Conservation (phyloP, 2,113 vertebrate genomes). For the Oncorhynchus nerka region DNA sequence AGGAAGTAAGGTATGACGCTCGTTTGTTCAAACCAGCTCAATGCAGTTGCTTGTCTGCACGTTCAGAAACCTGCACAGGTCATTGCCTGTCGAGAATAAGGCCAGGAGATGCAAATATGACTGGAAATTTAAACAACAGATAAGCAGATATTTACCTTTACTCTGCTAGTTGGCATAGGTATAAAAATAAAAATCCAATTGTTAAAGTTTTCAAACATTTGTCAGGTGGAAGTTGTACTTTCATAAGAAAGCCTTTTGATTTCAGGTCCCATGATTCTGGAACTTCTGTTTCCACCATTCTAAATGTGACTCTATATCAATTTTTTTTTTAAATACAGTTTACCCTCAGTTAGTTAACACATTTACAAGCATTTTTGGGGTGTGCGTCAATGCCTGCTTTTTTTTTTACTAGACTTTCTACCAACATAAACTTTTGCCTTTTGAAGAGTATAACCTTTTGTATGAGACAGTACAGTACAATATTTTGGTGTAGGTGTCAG, state of each 20-base stretch:
- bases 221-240: neutral
- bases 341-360: too few species aligned
- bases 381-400: neutral
- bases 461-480: neutral
- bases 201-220: neutral
- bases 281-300: too few species aligned
- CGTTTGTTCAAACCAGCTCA: conserved; percentile 6
- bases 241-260: neutral
- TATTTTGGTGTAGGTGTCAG: neutral
- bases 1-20: conserved; percentile 72
- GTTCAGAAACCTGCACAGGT: conserved; percentile 20
- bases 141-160: conserved; percentile 66
- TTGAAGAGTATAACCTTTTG: neutral
- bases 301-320: neutral
- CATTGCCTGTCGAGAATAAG: conserved; percentile 29
- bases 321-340: too few species aligned
- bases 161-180: neutral
- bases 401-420: neutral
- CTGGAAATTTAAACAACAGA: conserved; percentile 60
- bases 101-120: conserved; percentile 68
- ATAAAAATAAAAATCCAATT: neutral
- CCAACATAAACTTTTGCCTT: neutral
- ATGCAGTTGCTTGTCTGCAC: conserved; percentile 15
- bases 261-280: too few species aligned
- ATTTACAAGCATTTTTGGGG: neutral